Evolutionary conservation across 2,113 vertebrate species (phyloP).

Genomic region (Rhabdornis inornatus): DNA sequence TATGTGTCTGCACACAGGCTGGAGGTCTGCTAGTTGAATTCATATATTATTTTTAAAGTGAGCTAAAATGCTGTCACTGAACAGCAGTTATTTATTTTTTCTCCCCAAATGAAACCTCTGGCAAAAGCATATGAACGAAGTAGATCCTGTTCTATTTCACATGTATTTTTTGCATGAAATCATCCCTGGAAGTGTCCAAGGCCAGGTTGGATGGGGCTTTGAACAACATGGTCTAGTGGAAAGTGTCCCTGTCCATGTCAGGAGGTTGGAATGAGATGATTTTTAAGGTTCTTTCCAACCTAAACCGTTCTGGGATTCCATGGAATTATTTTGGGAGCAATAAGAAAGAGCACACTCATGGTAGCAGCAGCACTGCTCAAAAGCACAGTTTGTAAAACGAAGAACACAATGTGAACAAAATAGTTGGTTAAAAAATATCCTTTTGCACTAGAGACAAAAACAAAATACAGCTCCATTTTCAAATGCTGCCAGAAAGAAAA

Average conservation of each 20-base stretch:
- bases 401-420: neutral
- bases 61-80: neutral
- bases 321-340: neutral
- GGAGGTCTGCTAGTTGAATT: neutral
- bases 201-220: neutral
- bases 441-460: fast-evolving
- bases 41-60: neutral
- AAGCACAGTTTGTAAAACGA: neutral
- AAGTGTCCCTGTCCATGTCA: neutral
- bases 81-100: neutral
- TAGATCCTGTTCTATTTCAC: neutral
- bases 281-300: neutral
- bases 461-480: fast-evolving
- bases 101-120: neutral
- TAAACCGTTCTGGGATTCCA: neutral
- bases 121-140: neutral
- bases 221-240: neutral
- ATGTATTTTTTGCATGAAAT: neutral
- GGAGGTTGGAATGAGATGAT: neutral
- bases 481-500: neutral
- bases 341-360: neutral
- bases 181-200: neutral
- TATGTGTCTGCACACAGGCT: neutral
- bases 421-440: neutral
- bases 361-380: neutral